Evolutionary conservation across 2,113 vertebrate genomes (phyloP), one percentile per base, ranked within the genome.

Genomic region (Hylia prasina): DNA sequence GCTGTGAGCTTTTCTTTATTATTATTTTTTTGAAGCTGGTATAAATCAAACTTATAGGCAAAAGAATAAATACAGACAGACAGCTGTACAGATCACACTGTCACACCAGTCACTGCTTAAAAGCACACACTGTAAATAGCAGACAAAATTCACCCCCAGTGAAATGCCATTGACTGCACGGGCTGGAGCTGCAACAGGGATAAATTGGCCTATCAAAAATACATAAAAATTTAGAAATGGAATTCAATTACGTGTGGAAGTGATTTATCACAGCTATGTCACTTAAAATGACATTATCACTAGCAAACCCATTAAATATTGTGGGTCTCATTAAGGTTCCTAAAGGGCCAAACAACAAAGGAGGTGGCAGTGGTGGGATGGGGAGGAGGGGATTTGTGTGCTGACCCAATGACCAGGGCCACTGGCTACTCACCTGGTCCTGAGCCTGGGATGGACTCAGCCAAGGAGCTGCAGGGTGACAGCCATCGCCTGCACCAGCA

Each of bases 1-100:
- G 76, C 91, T 86, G 8, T 28, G 66, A 87, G 83, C 6, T 4
- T 57, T 48, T 68, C 57, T 63, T 57, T 47, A 50, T 61, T n/a
- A n/a, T n/a, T n/a, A n/a, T n/a, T 61, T n/a, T n/a, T n/a, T n/a
- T n/a, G n/a, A 65, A 60, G 85, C 56, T 82, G 13, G 53, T 68
- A 94, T 97, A 96, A 84, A 96, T 97, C 97, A 96, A 95, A 87
- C 64, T 93, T 93, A 94, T 47, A 94, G 90, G 96, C 91, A 96
- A 96, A 95, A 97, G 92, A 97, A 97, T 97, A 96, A 97, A 97
- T 97, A 95, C 73, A 94, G 92, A 68, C 63, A 97, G 97, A 97
- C 96, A 97, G 97, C 95, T 97, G 93, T 95, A 96, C 90, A 87
- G 93, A 96, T 96, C 95, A 96, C 86, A 91, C 93, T 92, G 95